Percentiles rank a stretch among this genome's conserved stretches.
These are phyloP conservation scores for Xerus rutilus DNA, from an alignment of 2,797 vertebrate genomes.

Conservation along the genomic window DNA sequence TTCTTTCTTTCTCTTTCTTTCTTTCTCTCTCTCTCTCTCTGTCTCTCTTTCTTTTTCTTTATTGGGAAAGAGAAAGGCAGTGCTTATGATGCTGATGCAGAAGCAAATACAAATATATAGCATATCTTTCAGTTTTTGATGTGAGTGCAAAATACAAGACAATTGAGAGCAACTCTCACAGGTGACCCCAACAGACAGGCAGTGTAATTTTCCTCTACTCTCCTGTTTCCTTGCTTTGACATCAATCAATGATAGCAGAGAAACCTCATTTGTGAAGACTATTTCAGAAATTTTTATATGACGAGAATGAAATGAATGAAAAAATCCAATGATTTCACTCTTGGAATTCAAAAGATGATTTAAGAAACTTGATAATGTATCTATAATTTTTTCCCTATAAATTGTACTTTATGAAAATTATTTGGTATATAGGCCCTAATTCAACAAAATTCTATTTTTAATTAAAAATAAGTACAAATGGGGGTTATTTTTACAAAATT, in stretches of 20 bases:
- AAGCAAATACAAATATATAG: neutral
- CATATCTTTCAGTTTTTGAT: neutral
- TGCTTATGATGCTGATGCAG: neutral
- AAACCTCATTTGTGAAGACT: neutral
- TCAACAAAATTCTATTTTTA: neutral
- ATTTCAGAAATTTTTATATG: constrained; percentile 16
- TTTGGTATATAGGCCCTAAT: neutral
- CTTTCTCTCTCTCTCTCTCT: no score
- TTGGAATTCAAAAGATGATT: neutral
- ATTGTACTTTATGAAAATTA: neutral
- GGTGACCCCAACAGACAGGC: neutral
- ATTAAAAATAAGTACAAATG: neutral
- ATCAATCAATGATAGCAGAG: neutral
- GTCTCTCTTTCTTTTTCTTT: no score
- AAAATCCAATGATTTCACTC: neutral
- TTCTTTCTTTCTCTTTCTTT: neutral
- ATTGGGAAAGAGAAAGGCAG: neutral
- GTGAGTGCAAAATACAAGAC: neutral
- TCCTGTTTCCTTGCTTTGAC: neutral
- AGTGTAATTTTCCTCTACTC: neutral
- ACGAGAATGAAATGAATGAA: neutral
- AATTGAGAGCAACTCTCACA: neutral
- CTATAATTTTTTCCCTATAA: neutral
- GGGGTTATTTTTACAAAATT: neutral
- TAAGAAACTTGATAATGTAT: neutral